Base-by-base conservation (phyloP, 2,113 vertebrate species). In the Dendrocopos noguchii region DNA sequence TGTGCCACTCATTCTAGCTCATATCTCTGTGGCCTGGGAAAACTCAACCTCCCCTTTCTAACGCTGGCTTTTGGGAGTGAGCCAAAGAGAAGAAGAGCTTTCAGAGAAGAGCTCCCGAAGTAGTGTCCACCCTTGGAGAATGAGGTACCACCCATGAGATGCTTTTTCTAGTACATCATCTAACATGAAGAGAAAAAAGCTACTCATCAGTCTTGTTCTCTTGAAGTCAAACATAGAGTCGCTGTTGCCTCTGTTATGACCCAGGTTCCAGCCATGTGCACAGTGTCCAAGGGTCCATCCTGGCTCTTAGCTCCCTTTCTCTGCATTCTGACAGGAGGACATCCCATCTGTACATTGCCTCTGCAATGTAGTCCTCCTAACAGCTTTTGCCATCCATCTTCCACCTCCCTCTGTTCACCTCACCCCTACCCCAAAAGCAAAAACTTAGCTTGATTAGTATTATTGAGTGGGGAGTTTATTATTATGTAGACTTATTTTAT, bases 401-500 rank as follows among this genome's bases (percentile, higher is more conserved):
- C 52, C 29, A 21, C 31, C 36, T 53, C 39, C 10, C 10, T 71
- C 29, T 70, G 55, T 85, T 78, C 36, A 20, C 39, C 34, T 77
- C 56, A 42, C 36, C 31, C 2, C 57, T 42, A 47, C 11, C 39
- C 53, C 22, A 36, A 61, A 72, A 47, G 31, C 50, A 89, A 85
- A 95, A 64, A 12, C 20, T 87, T 80, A 19, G n/a, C 88, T 80
- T 84, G 81, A 10, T 83, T 84, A 15, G 39, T 70, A 11, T 31
- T 66, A 50, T 15, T 80, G 84, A 79, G 27, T 46, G 36, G 7
- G 64, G n/a, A 59, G 44, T 71, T 83, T 90, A 77, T 95, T 94
- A 80, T 85, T 68, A 86, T 19, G 2, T 93, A 46, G 75, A 42
- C 94, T 92, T 46, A 64, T 75, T 63, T 74, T 95, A 59, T 82